These are phyloP conservation scores for Eulemur albifrons DNA, from an alignment of 2,797 vertebrate species.

Conservation along the genomic window DNA sequence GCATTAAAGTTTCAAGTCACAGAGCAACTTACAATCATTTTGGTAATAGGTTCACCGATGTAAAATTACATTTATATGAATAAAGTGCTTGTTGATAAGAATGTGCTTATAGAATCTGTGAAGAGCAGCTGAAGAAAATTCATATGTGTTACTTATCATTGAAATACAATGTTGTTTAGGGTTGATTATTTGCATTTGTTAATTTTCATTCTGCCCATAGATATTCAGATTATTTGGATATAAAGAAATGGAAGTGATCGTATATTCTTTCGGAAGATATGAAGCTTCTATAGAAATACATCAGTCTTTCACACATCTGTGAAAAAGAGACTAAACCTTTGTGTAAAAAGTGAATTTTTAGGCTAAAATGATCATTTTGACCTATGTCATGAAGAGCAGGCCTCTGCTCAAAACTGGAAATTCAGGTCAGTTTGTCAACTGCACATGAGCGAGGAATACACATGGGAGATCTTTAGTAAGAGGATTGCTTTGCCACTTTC, in stretches of 20 bases:
- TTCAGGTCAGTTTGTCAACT: conserved; percentile 31
- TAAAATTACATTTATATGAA: conserved; percentile 61
- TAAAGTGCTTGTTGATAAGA: conserved; percentile 38
- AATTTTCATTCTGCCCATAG: conserved; percentile 21
- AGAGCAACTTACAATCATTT: background rate
- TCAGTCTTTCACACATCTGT: background rate
- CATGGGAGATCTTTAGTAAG: background rate
- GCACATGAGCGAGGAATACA: background rate
- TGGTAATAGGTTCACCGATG: background rate
- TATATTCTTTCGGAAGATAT: conserved; percentile 24
- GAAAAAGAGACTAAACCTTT: background rate
- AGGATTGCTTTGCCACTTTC: conserved; percentile 30
- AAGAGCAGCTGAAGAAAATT: conserved; percentile 51
- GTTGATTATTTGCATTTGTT: conserved; percentile 53
- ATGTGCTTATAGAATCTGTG: conserved; percentile 24
- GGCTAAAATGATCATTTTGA: background rate
- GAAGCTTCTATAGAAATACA: background rate
- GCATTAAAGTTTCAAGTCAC: conserved; percentile 23
- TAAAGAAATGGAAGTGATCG: background rate
- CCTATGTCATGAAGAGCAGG: background rate
- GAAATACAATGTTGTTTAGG: conserved; percentile 49
- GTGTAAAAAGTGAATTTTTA: background rate
- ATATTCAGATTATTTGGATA: conserved; percentile 49
- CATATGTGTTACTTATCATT: conserved; percentile 3
- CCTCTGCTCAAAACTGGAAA: background rate